These are phyloP conservation scores for Panagrolaimus sp. DNA, from an alignment of 1,140 invertebrate genomes.

Conservation along the genomic window DNA sequence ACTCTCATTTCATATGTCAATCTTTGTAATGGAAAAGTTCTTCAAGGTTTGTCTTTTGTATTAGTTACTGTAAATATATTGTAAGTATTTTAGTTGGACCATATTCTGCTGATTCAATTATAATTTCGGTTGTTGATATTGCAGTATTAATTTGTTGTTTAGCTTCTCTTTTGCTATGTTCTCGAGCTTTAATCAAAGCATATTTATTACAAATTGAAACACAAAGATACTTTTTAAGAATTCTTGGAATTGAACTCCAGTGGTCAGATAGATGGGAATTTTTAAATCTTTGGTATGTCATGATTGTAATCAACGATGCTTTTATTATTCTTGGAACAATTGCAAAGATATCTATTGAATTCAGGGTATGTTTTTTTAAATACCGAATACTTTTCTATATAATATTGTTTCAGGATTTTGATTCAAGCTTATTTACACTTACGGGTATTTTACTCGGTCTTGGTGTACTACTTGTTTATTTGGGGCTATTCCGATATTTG, in stretches of 20 bases:
- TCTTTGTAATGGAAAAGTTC: slow-evolving; percentile 60
- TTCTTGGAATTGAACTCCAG: slow-evolving; percentile 65
- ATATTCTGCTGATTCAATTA: slow-evolving; percentile 35
- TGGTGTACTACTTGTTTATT: slow-evolving; percentile 91
- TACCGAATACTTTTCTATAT: not conserved
- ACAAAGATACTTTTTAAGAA: slow-evolving; percentile 64
- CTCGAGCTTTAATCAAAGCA: slow-evolving; percentile 78
- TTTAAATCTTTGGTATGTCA: slow-evolving; percentile 92
- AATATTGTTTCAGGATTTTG: slow-evolving; percentile 59
- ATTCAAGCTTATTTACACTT: slow-evolving; percentile 82
- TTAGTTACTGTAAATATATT: slow-evolving; percentile 58
- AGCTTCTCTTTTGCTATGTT: slow-evolving; percentile 77
- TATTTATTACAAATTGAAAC: slow-evolving; percentile 73
- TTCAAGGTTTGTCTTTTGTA: slow-evolving; percentile 43
- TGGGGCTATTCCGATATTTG: slow-evolving; percentile 88
- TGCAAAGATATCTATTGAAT: slow-evolving; percentile 87
- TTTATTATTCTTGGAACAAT: slow-evolving; percentile 84
- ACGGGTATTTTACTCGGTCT: slow-evolving; percentile 75
- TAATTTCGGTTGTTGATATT: slow-evolving; percentile 69
- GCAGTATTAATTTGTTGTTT: slow-evolving; percentile 78
- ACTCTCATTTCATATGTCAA: slow-evolving; percentile 71
- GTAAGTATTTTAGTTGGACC: slow-evolving; percentile 67
- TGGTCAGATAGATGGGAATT: slow-evolving; percentile 80
- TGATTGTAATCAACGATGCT: slow-evolving; percentile 91
- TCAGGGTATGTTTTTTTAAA: slow-evolving; percentile 61